Evolutionary conservation across 2,113 vertebrate genomes (phyloP).

Genomic region (Thunnus thynnus): DNA sequence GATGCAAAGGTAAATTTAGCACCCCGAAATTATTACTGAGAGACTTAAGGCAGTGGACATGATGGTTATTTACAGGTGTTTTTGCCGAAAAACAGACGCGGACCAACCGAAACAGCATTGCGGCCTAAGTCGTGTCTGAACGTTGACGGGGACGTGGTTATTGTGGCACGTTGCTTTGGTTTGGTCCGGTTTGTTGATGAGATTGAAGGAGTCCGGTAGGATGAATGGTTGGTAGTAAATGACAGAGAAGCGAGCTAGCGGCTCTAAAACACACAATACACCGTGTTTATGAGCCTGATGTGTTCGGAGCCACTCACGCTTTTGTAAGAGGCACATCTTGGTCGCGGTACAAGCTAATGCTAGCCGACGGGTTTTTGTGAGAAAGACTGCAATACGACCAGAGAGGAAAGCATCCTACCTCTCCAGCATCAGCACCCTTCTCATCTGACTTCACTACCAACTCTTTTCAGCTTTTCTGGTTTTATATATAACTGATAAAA

Average conservation of each 20-base stretch:
- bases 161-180: constrained; percentile 90
- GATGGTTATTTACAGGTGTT: constrained; percentile 75
- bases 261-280: neutral
- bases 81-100: constrained; percentile 70
- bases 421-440: constrained; percentile 66
- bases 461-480: constrained; percentile 26
- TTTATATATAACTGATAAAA: neutral
- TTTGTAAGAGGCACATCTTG: constrained; percentile 73
- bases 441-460: constrained; percentile 28
- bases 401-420: constrained; percentile 69
- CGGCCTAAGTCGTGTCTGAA: constrained; percentile 86
- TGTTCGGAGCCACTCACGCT: constrained; percentile 28
- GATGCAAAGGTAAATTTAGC: constrained; percentile 88
- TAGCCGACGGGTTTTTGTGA: constrained; percentile 73
- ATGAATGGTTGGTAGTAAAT: constrained; percentile 66
- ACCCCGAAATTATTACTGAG: constrained; percentile 79
- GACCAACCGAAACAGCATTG: constrained; percentile 80
- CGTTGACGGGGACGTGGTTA: constrained; percentile 83
- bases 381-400: constrained; percentile 66
- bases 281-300: constrained; percentile 19
- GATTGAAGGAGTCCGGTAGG: constrained; percentile 76
- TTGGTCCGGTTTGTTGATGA: constrained; percentile 89
- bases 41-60: constrained; percentile 66
- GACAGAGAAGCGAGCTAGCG: constrained; percentile 54
- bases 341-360: constrained; percentile 79